Conservation (phyloP, 2,113 vertebrate species). For the Boleophthalmus pectinirostris region DNA sequence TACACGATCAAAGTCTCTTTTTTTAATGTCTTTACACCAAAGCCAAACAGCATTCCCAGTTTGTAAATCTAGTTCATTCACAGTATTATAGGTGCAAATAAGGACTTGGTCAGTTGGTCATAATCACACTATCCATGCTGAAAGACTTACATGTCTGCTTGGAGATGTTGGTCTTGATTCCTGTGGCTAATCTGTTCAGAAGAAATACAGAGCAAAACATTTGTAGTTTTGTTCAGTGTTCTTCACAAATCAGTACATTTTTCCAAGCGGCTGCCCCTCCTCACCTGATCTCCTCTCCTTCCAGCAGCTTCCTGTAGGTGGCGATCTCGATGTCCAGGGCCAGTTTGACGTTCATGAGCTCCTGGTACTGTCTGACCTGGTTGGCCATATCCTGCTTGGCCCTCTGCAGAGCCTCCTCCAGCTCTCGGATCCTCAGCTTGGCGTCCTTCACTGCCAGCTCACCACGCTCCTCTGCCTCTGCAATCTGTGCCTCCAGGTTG, state of each 20-base stretch:
- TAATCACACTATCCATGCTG: too few species aligned
- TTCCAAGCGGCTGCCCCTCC: background rate
- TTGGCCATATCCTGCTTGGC: constrained; percentile 89
- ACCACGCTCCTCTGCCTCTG: constrained; percentile 85
- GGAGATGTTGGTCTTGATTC: constrained; percentile 70
- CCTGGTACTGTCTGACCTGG: constrained; percentile 89
- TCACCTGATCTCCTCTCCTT: constrained; percentile 86
- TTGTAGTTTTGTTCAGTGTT: background rate
- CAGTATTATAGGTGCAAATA: too few species aligned
- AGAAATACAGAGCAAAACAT: background rate
- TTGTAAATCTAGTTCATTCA: too few species aligned
- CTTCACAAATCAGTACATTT: too few species aligned
- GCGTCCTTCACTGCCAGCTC: constrained; percentile 88
- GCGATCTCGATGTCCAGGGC: constrained; percentile 93
- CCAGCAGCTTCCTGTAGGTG: constrained; percentile 91
- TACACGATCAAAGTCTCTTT: too few species aligned
- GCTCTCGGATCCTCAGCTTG: constrained; percentile 79
- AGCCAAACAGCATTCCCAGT: background rate
- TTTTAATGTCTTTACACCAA: too few species aligned
- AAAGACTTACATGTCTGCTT: constrained; percentile 65
- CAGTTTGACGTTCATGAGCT: constrained; percentile 90
- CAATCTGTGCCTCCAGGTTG: constrained; percentile 82
- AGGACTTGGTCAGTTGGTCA: too few species aligned
- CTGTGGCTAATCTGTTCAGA: constrained; percentile 56
- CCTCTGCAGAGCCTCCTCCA: constrained; percentile 85